These are phyloP conservation scores for Arnoldichthys spilopterus DNA, from an alignment of 2,797 vertebrate genomes.

Conservation along the genomic window DNA sequence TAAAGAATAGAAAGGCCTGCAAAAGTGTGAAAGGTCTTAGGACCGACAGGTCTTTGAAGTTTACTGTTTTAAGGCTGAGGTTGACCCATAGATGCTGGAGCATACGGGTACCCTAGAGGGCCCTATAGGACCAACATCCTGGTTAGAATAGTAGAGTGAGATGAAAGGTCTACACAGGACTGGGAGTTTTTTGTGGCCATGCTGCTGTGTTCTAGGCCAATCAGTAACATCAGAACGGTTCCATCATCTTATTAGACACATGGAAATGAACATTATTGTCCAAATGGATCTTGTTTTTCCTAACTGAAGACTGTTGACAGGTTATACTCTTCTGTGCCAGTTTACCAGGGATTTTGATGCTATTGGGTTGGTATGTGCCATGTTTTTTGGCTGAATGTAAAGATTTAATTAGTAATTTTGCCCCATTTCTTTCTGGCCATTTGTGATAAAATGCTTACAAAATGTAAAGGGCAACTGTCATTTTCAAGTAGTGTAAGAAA, in stretches of 20 bases:
- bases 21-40: too few relatives aligned
- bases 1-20: too few relatives aligned
- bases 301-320: not conserved
- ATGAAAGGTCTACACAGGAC: constrained; percentile 62
- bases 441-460: too few relatives aligned
- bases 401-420: too few relatives aligned
- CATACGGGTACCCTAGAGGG: constrained; percentile 44
- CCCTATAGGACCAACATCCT: constrained; percentile 46
- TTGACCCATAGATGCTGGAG: constrained; percentile 61
- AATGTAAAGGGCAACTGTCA: too few relatives aligned
- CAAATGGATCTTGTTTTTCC: not conserved
- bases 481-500: too few relatives aligned
- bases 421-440: too few relatives aligned
- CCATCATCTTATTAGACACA: not conserved
- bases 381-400: not conserved
- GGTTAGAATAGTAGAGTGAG: constrained; percentile 63
- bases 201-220: constrained; percentile 67
- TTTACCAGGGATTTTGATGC: not conserved
- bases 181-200: constrained; percentile 58
- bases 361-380: not conserved
- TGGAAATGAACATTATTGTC: not conserved
- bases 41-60: not conserved
- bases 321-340: not conserved
- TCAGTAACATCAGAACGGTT: constrained; percentile 62
- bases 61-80: not conserved